Conservation (phyloP, 2,888 invertebrate genomes). For the Clepsis dumicolana region DNA sequence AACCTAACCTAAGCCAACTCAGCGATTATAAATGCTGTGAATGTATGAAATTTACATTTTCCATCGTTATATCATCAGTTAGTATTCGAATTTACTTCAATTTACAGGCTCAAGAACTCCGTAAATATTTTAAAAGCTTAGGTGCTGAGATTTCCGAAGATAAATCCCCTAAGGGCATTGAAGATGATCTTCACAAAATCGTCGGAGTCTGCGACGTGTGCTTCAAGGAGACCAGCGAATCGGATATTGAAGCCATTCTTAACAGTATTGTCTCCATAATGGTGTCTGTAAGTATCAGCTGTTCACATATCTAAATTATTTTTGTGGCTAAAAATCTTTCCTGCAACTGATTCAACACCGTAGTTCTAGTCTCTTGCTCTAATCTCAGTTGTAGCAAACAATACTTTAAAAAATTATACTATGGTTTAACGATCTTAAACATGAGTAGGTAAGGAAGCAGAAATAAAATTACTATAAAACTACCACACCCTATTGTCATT, state of each 20-base stretch:
- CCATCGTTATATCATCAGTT: neutral
- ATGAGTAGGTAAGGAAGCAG: no score
- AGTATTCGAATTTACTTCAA: slow-evolving; percentile 42
- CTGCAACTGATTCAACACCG: neutral
- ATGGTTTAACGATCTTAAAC: no score
- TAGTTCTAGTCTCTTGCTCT: no score
- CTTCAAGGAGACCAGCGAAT: slow-evolving; percentile 94
- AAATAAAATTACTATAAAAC: no score
- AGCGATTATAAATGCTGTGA: slow-evolving; percentile 18
- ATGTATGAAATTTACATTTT: slow-evolving; percentile 1
- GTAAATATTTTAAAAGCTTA: slow-evolving; percentile 95
- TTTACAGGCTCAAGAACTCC: slow-evolving; percentile 92
- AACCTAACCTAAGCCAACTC: slow-evolving; percentile 67
- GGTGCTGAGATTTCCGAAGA: slow-evolving; percentile 98
- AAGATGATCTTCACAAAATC: slow-evolving; percentile 97
- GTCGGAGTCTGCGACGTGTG: slow-evolving; percentile 97
- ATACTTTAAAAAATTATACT: no score
- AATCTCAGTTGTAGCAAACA: no score
- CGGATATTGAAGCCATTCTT: slow-evolving; percentile 96
- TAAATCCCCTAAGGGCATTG: slow-evolving; percentile 94
- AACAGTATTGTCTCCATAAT: slow-evolving; percentile 99
- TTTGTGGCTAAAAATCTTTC: neutral
- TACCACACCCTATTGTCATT: no score
- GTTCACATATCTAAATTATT: neutral
- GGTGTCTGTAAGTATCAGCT: slow-evolving; percentile 89